Percentiles rank a stretch among this genome's conserved stretches.
Conservation (phyloP, 2,797 vertebrate genomes). For the Mastacembelus armatus region DNA sequence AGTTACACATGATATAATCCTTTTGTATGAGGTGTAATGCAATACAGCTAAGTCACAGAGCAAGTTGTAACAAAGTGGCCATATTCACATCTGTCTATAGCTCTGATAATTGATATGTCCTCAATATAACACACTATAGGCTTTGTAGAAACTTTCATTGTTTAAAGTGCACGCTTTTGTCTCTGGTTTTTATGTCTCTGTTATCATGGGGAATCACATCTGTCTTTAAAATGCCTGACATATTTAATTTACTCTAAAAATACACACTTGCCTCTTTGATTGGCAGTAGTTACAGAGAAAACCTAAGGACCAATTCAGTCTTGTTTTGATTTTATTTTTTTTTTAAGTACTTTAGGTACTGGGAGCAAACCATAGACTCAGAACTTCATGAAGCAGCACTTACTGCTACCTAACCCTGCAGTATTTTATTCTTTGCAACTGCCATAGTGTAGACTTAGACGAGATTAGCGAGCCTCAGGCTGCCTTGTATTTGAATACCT, state of each 20-base stretch:
- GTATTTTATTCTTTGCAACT: constrained; percentile 28
- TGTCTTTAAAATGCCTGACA: background rate
- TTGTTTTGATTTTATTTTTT: constrained; percentile 5
- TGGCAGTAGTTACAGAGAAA: background rate
- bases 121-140: constrained; percentile 17
- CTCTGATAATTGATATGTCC: constrained; percentile 2
- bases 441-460: constrained; percentile 21
- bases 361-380: background rate
- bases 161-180: background rate
- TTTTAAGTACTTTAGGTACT: background rate
- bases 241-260: background rate
- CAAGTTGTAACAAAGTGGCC: constrained; percentile 19
- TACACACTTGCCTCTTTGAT: background rate
- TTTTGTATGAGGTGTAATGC: constrained; percentile 46
- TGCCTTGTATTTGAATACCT: constrained; percentile 67
- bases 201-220: background rate
- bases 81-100: constrained; percentile 19
- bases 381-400: background rate
- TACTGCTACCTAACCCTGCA: constrained; percentile 20
- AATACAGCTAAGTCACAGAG: constrained; percentile 41
- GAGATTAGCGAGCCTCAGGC: constrained; percentile 33
- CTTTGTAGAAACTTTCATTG: constrained; percentile 14
- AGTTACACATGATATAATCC: background rate
- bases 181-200: constrained; percentile 2
- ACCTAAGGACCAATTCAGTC: background rate